Percentiles rank a stretch among this genome's conserved stretches.
These are phyloP conservation scores for Lissocephala sabroskyi DNA, from an alignment of 2,888 invertebrate species.

Conservation along the genomic window DNA sequence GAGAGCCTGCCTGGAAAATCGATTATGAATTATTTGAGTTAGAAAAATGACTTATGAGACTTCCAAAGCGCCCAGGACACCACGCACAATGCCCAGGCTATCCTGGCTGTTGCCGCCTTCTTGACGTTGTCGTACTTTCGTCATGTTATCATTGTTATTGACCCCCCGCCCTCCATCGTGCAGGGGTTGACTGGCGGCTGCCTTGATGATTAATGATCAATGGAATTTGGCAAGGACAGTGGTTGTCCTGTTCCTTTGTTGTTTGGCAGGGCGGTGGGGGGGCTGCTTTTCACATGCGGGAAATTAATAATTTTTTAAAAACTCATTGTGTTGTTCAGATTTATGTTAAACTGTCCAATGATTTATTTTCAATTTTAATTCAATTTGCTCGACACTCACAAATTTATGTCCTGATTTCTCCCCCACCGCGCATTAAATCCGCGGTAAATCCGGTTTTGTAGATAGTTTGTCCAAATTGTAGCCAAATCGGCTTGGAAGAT, in stretches of 20 bases:
- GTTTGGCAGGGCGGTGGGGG: too few species aligned
- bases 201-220: slow-evolving; percentile 13
- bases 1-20: slow-evolving; percentile 39
- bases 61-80: slow-evolving; percentile 18
- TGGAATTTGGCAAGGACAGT: too few species aligned
- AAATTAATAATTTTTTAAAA: slow-evolving; percentile 29
- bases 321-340: slow-evolving; percentile 4
- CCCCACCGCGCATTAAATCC: too few species aligned
- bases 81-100: slow-evolving; percentile 38
- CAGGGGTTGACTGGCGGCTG: slow-evolving; percentile 1
- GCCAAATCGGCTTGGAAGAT: too few species aligned
- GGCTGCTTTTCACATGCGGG: slow-evolving; percentile 21
- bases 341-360: slow-evolving; percentile 2
- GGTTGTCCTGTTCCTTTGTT: too few species aligned
- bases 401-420: too few species aligned
- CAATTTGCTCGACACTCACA: too few species aligned
- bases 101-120: too few species aligned
- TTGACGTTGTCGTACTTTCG: slow-evolving; percentile 18
- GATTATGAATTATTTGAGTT: slow-evolving; percentile 69
- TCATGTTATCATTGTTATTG: slow-evolving; percentile 39
- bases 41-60: slow-evolving; percentile 67
- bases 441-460: not conserved
- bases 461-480: not conserved
- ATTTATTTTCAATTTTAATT: not conserved
- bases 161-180: not conserved